Evolutionary conservation across 2,888 invertebrate genomes (phyloP).

Genomic region (Eupeodes latifasciatus): DNA sequence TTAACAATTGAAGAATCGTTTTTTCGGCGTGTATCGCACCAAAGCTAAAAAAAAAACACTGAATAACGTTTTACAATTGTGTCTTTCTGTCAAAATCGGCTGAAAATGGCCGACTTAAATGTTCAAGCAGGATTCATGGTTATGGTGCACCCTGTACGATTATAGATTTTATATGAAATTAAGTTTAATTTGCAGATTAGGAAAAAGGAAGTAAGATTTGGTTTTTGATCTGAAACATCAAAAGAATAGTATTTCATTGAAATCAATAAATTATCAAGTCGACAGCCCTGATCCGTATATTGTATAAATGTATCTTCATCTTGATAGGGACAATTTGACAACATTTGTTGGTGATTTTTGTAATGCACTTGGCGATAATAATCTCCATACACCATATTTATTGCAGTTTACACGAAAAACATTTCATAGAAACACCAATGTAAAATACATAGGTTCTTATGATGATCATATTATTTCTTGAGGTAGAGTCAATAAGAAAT

Average conservation of each 20-base stretch:
- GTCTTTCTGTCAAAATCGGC: no score
- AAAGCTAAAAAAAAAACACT: no score
- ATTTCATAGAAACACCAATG: constrained; percentile 45
- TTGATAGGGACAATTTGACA: constrained; percentile 1
- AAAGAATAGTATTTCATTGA: not conserved
- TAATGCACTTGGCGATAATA: constrained; percentile 66
- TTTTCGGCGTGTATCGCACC: no score
- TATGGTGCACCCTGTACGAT: no score
- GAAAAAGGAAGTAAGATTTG: no score
- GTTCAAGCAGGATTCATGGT: no score
- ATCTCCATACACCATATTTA: constrained; percentile 59
- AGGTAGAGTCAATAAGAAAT: constrained; percentile 33
- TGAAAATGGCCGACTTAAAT: no score
- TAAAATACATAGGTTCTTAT: not conserved
- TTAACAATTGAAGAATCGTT: no score
- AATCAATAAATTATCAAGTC: not conserved
- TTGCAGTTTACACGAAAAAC: constrained; percentile 57
- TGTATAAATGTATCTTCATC: constrained; percentile 43
- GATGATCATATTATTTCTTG: constrained; percentile 3
- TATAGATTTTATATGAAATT: no score
- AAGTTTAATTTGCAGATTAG: no score
- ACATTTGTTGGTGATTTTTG: constrained; percentile 31
- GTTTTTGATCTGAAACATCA: no score
- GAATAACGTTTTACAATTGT: no score
- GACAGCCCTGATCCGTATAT: constrained; percentile 30